phyloP scores from a whole-genome alignment of 1,140 invertebrate species.

The Nilaparvata lugens region DNA sequence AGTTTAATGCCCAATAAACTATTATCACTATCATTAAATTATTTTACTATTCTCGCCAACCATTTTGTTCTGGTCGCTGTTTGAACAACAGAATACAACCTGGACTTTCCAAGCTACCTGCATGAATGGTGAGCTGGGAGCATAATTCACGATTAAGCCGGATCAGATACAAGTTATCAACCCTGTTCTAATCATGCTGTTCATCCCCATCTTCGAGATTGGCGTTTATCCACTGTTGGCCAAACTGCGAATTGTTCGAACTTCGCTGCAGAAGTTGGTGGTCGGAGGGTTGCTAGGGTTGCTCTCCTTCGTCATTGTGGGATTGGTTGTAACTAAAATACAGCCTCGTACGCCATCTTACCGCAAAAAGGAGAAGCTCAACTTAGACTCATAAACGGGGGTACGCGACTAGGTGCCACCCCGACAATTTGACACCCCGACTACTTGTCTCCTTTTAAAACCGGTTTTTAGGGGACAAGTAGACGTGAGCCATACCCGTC shows the following conservation, averaged over 20 bases:
- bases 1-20: no score
- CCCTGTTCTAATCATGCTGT: constrained; percentile 70
- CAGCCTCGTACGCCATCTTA: constrained; percentile 59
- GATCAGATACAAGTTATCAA: constrained; percentile 89
- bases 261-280: constrained; percentile 65
- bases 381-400: constrained; percentile 62
- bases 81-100: constrained; percentile 80
- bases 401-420: no score
- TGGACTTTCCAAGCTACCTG: constrained; percentile 91
- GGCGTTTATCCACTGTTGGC: constrained; percentile 50
- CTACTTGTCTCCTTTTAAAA: no score
- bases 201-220: constrained; percentile 81
- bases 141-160: constrained; percentile 60
- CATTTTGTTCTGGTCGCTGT: constrained; percentile 84
- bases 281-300: constrained; percentile 76
- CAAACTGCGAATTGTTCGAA: constrained; percentile 41
- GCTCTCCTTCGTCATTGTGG: constrained; percentile 79
- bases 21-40: no score
- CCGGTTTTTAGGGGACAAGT: no score
- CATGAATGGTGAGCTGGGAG: constrained; percentile 78
- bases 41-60: constrained; percentile 70
- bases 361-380: constrained; percentile 49
- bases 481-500: no score
- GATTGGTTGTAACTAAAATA: constrained; percentile 67
- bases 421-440: no score